Evolutionary conservation across 2,797 vertebrate genomes (phyloP).

Genomic region (Rhinogobio ventralis): DNA sequence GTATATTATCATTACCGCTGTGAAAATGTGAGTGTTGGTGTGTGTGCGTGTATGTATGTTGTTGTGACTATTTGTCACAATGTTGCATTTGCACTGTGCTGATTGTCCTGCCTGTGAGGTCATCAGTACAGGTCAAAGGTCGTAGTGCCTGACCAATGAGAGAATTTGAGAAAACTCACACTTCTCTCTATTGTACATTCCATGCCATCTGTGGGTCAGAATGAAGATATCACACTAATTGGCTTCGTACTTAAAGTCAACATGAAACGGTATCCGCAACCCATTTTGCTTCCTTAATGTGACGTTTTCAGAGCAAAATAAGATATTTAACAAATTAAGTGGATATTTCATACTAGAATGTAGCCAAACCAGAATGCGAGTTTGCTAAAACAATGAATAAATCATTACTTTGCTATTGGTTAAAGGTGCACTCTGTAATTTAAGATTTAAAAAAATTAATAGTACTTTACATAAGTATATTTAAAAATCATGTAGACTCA

Average conservation of each 20-base stretch:
- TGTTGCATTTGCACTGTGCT: slow-evolving; percentile 37
- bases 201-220: slow-evolving; percentile 48
- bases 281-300: slow-evolving; percentile 8
- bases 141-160: slow-evolving; percentile 39
- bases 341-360: background rate
- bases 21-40: slow-evolving; percentile 43
- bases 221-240: slow-evolving; percentile 28
- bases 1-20: slow-evolving; percentile 20
- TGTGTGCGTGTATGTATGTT: slow-evolving; percentile 29
- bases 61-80: slow-evolving; percentile 37
- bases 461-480: background rate
- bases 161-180: slow-evolving; percentile 44
- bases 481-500: background rate
- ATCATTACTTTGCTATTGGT: background rate
- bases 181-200: slow-evolving; percentile 44
- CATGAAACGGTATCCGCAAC: slow-evolving; percentile 10
- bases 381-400: background rate
- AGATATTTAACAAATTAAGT: background rate
- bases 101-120: slow-evolving; percentile 40
- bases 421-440: background rate
- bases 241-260: slow-evolving; percentile 43
- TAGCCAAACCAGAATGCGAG: background rate
- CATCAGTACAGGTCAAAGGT: slow-evolving; percentile 48
- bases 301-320: background rate
- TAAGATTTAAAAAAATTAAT: background rate